Evolutionary conservation across 2,888 invertebrate genomes (phyloP), one percentile per base, ranked within the genome.

Genomic region (Serrognathus titanus): DNA sequence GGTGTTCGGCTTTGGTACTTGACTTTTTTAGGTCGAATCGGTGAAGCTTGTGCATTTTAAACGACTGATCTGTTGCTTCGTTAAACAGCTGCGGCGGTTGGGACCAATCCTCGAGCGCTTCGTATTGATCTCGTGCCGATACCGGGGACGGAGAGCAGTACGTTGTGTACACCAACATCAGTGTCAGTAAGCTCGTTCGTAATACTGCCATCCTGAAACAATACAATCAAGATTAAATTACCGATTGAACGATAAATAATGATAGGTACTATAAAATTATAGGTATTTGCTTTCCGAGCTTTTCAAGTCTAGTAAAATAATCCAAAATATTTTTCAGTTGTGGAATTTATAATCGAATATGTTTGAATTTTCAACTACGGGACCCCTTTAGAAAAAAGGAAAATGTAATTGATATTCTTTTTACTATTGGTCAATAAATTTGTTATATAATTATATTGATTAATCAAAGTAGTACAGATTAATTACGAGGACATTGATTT

Each of bases 171-270:
- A 57, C 58, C 57, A 67, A 51, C 57, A 61, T 49, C 48, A 66
- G 57, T 56, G 67, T 54, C 49, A 58, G 61, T 53, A 67, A 59
- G 53, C 66, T 55, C 50, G 63, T 50, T 51, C 58, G 60, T 52
- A 59, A 53, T 48, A 57, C 43, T 59, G 62, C 60, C 69, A 67
- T 69, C 57, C 69, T 69, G 69, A 43, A 68, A 68, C 63, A 67
- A 63, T 48, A 47, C 12, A 31, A 43, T 11, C 9, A 43, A 43
- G 16, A 13, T 43, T 43, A 43, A 43, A 43, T 43, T 13, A 10
- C 12, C 10, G 43, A 31, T 31, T 3, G 24, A 31, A 31, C 24
- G 24, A 31, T 31, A 31, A 31, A 31, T 31, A 3, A 31, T 31
- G 24, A 31, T 31, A 31, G 2, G 24, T 31, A 31, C 24, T 31